phyloP scores from a whole-genome alignment of 2,797 vertebrate species.

The Cichlasoma orientale region DNA sequence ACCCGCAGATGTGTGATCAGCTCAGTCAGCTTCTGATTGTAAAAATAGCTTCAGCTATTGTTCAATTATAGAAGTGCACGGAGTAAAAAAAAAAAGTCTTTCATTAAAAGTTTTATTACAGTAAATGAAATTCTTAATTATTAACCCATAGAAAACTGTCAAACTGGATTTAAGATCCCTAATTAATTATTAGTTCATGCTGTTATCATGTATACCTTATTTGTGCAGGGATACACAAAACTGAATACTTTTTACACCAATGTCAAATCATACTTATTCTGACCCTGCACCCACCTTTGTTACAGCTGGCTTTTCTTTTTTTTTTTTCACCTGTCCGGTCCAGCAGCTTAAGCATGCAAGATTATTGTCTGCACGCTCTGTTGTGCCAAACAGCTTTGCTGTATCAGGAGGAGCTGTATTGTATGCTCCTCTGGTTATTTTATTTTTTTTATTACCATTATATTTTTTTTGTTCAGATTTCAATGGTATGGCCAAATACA shows the following conservation, averaged over 20 bases:
- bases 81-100: background rate
- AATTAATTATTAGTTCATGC: background rate
- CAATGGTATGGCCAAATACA: too few species aligned
- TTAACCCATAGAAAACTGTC: accelerated
- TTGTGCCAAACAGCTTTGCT: too few species aligned
- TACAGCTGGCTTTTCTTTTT: background rate
- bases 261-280: accelerated
- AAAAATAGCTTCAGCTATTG: background rate
- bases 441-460: too few species aligned
- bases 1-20: background rate
- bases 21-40: background rate
- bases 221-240: background rate
- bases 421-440: too few species aligned
- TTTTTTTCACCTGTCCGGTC: too few species aligned
- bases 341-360: too few species aligned
- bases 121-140: accelerated
- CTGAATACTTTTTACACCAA: background rate
- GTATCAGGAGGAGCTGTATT: too few species aligned
- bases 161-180: background rate
- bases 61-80: too few species aligned
- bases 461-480: too few species aligned
- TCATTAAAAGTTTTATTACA: accelerated
- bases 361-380: too few species aligned
- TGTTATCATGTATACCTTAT: too few species aligned
- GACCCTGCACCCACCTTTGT: background rate